Conservation (phyloP, 2,888 invertebrate species). For the Eristalis arbustorum region DNA sequence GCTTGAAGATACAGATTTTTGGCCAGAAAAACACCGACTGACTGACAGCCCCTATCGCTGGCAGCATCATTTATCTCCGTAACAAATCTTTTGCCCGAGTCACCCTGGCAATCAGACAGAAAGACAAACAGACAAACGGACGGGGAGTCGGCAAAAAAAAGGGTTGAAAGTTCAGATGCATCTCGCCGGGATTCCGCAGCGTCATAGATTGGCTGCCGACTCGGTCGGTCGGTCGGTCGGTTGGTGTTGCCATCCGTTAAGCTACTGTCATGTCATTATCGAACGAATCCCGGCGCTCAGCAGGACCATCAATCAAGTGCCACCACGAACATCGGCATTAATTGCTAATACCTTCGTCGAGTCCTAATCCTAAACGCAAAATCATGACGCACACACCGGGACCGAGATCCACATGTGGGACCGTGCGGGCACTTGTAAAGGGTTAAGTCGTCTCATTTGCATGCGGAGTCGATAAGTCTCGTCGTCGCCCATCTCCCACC, state of each 20-base stretch:
- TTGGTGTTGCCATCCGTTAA: constrained; percentile 57
- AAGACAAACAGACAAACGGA: background rate
- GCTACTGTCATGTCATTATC: constrained; percentile 70
- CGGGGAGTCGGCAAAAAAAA: constrained; percentile 17
- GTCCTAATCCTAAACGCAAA: constrained; percentile 38
- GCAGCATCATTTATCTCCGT: constrained; percentile 65
- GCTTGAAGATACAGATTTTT: constrained; percentile 56
- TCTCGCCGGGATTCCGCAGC: constrained; percentile 24
- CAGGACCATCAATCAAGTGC: constrained; percentile 63
- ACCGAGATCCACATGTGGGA: constrained; percentile 53
- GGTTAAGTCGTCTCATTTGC: background rate
- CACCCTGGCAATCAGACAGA: background rate
- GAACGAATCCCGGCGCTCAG: constrained; percentile 45
- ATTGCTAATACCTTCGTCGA: constrained; percentile 65
- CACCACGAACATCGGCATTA: constrained; percentile 38
- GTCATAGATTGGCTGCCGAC: constrained; percentile 38
- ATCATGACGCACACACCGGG: constrained; percentile 46
- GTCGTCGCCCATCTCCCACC: background rate
- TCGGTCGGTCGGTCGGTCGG: too few relatives aligned
- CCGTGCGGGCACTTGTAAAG: background rate
- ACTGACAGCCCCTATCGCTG: constrained; percentile 39
- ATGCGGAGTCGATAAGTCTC: background rate
- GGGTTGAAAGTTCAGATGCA: constrained; percentile 67
- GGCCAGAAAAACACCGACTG: constrained; percentile 26
- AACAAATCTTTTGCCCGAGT: constrained; percentile 48